A percentile compares a stretch with the other conserved stretches of the same genome.
phyloP scores from a whole-genome alignment of 2,888 invertebrate species.

The Phania funesta region DNA sequence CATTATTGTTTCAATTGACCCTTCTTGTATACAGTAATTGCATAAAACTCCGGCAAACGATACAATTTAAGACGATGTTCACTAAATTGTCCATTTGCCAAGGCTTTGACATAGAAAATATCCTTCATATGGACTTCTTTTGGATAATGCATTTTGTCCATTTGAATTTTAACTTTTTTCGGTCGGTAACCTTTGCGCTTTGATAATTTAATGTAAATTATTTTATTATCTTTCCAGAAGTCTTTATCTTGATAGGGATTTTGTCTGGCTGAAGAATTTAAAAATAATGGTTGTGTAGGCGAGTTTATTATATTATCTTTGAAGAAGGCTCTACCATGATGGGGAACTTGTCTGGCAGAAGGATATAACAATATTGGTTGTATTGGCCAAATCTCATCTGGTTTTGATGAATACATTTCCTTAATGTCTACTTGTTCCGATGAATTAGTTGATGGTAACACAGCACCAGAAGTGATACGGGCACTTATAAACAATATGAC shows the following conservation, averaged over 20 bases:
- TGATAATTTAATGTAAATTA: slow-evolving; percentile 75
- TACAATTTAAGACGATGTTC: slow-evolving; percentile 75
- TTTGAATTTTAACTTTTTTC: slow-evolving; percentile 68
- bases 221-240: slow-evolving; percentile 69
- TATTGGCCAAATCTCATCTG: slow-evolving; percentile 75
- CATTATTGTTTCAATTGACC: slow-evolving; percentile 44
- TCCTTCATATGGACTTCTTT: slow-evolving; percentile 72
- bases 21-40: slow-evolving; percentile 75
- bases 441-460: not conserved
- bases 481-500: slow-evolving; percentile 18
- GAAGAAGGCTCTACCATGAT: slow-evolving; percentile 70
- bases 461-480: not conserved
- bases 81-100: slow-evolving; percentile 76
- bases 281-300: slow-evolving; percentile 74
- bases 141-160: slow-evolving; percentile 48
- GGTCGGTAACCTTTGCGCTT: slow-evolving; percentile 73
- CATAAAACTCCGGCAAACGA: slow-evolving; percentile 76
- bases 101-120: slow-evolving; percentile 77
- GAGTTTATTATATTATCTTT: slow-evolving; percentile 72
- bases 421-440: slow-evolving; percentile 2
- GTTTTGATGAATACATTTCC: slow-evolving; percentile 65
- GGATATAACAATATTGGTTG: slow-evolving; percentile 76
- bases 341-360: slow-evolving; percentile 33
- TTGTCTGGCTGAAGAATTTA: slow-evolving; percentile 71
- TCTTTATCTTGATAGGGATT: slow-evolving; percentile 70